Base-by-base conservation (phyloP, 2,113 vertebrate species). In the Catharus minimus region DNA sequence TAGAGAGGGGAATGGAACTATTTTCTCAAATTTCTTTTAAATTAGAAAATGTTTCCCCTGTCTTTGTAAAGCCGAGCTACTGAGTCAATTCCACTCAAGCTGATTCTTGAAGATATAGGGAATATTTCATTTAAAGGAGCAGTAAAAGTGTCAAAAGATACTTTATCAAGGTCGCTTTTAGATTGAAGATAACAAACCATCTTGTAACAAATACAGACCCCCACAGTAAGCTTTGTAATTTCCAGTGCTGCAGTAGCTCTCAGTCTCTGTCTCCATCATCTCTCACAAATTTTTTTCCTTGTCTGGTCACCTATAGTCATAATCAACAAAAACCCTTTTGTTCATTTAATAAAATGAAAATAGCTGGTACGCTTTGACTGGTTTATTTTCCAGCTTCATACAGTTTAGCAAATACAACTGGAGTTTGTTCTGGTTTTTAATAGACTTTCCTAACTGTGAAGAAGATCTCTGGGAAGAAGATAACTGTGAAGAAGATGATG, bases 11-110 rank as follows among this genome's bases (percentile, higher is more conserved):
- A 98, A 98, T 97, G 92, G 93, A 97, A 97, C 96, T 90, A 97
- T 98, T 98, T 98, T 96, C 97, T 97, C 97, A 98, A 98, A 98
- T 98, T 98, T 98, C 92, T 97, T 97, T 93, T 98, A 98, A 98
- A 98, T 98, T 97, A 98, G 96, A 97, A 98, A 97, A 97, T 96
- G 97, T 97, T 95, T 96, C 95, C 93, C 67, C 75, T 92, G 91
- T 92, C 96, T 96, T 94, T 95, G 90, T 89, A 68, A 94, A 84
- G 91, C 89, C 87, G 86, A 95, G 88, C 94, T 95, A 90, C 90
- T 0, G 75, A 96, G 95, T 97, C 97, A 95, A 95, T 96, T 96
- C 91, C 87, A 89, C 73, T 96, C 94, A 89, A 86, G 88, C 93
- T 89, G 97, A 95, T 94, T 95, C 84, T 90, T 77, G 94, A 95